Evolutionary conservation across 2,888 invertebrate species (phyloP).

Genomic region (Oligia latruncula): DNA sequence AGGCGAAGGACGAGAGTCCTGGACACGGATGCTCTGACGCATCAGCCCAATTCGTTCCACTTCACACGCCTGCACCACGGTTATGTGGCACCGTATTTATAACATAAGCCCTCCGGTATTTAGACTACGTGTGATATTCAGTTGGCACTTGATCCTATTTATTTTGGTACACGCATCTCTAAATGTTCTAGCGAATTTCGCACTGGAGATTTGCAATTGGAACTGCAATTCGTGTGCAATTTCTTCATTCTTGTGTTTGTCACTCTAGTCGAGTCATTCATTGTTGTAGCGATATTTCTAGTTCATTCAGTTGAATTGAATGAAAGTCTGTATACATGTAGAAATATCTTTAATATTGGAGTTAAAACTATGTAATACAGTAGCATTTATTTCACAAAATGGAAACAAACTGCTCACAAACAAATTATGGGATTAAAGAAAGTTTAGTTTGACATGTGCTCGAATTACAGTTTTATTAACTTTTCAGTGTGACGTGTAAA

Average conservation of each 20-base stretch:
- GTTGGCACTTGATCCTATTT: slow-evolving; percentile 65
- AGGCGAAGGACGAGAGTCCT: slow-evolving; percentile 77
- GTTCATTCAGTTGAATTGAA: slow-evolving; percentile 37
- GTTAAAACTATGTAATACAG: background rate
- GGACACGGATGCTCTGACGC: slow-evolving; percentile 76
- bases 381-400: background rate
- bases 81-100: slow-evolving; percentile 77
- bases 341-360: background rate
- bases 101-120: slow-evolving; percentile 72
- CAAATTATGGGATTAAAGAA: slow-evolving; percentile 14
- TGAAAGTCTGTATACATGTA: slow-evolving; percentile 11
- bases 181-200: slow-evolving; percentile 51
- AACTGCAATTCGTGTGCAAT: slow-evolving; percentile 37
- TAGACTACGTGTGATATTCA: slow-evolving; percentile 69
- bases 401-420: background rate
- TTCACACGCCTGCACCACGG: slow-evolving; percentile 76
- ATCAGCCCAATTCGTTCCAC: slow-evolving; percentile 76
- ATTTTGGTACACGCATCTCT: slow-evolving; percentile 60
- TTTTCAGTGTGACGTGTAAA: slow-evolving; percentile 60
- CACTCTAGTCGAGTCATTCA: slow-evolving; percentile 40
- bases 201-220: slow-evolving; percentile 52
- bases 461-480: slow-evolving; percentile 43
- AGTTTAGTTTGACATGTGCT: slow-evolving; percentile 1
- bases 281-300: slow-evolving; percentile 37
- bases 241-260: slow-evolving; percentile 26